Conservation (phyloP, 2,797 vertebrate species). For the Sebastes goodei region DNA sequence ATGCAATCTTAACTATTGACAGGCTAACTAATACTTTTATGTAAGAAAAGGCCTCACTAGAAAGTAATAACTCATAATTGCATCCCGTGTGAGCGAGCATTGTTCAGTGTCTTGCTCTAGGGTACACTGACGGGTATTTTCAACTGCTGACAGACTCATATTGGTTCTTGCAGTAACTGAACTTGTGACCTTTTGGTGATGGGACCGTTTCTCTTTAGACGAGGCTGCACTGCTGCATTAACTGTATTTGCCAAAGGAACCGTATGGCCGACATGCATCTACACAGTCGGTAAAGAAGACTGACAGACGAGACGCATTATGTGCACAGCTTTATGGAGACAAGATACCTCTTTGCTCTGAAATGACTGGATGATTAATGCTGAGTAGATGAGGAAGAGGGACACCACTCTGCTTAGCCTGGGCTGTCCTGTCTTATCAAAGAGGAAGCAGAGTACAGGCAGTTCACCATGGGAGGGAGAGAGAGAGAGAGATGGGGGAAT, state of each 20-base stretch:
- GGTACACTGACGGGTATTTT: background rate
- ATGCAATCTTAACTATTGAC: background rate
- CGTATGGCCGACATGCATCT: slow-evolving; percentile 20
- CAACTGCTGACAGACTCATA: background rate
- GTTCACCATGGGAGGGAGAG: slow-evolving; percentile 9
- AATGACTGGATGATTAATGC: slow-evolving; percentile 30
- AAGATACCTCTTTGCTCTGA: background rate
- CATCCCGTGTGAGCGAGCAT: background rate
- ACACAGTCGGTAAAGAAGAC: background rate
- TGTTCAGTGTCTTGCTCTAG: background rate
- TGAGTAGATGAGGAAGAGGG: slow-evolving; percentile 19
- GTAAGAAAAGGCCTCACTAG: background rate
- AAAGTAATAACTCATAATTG: background rate
- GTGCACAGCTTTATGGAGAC: background rate
- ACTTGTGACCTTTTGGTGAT: slow-evolving; percentile 35
- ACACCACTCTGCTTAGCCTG: slow-evolving; percentile 32
- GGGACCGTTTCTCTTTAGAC: slow-evolving; percentile 14
- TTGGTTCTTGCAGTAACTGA: background rate
- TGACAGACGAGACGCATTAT: background rate
- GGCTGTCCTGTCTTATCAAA: slow-evolving; percentile 35
- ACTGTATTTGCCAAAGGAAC: slow-evolving; percentile 18
- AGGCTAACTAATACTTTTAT: background rate
- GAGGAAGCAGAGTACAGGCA: slow-evolving; percentile 6
- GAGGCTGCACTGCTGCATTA: background rate
- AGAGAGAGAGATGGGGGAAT: background rate